phyloP scores from a whole-genome alignment of 1,140 invertebrate genomes.

The Bombus sylvicola region DNA sequence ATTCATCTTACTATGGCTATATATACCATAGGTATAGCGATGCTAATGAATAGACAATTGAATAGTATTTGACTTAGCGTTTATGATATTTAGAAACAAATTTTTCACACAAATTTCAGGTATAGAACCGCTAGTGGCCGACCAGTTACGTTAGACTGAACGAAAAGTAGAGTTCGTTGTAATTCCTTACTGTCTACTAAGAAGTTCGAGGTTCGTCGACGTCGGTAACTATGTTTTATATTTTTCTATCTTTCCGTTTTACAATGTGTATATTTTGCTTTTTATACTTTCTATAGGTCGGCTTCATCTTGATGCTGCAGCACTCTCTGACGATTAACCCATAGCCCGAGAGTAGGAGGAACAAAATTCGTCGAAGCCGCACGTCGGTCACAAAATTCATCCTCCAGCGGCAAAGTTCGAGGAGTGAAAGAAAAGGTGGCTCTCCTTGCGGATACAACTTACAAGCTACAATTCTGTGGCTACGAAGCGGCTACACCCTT shows the following conservation, averaged over 20 bases:
- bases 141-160: neutral
- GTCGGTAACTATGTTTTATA: too few relatives aligned
- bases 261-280: neutral
- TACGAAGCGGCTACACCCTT: conserved; percentile 51
- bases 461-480: conserved; percentile 37
- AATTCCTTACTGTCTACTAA: neutral
- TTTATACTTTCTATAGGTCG: neutral
- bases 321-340: neutral
- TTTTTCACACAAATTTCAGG: neutral
- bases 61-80: too few relatives aligned
- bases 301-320: too few relatives aligned
- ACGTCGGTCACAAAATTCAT: neutral
- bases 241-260: neutral
- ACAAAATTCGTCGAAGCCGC: neutral
- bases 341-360: neutral
- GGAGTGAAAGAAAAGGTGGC: conserved; percentile 26
- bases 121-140: neutral
- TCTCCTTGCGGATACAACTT: conserved; percentile 22
- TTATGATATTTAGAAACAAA: neutral
- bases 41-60: neutral
- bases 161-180: neutral
- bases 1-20: too few relatives aligned
- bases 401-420: neutral
- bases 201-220: neutral
- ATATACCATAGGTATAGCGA: too few relatives aligned